Base-by-base conservation (phyloP, 2,113 vertebrate species). In the Eurypyga helias region DNA sequence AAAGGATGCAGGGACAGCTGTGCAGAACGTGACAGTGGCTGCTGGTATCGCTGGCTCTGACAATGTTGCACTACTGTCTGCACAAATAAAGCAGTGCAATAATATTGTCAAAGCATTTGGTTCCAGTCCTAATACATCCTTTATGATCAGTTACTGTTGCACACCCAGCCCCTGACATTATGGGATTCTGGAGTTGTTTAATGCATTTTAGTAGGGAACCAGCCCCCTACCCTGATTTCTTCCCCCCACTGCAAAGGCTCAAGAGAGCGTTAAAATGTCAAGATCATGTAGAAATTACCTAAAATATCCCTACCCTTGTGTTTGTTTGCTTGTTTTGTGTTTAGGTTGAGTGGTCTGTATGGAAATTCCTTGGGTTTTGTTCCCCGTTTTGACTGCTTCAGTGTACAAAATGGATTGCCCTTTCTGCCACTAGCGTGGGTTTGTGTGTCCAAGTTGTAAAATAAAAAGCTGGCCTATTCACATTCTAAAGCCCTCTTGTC, bases 51-150 rank as follows among this genome's bases (percentile, higher is more conserved):
- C 97, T 96, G 98, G 99, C 99, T 99, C 98, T 99, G 99, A 99
- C 99, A 98, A 98, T 99, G 98, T 99, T 99, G 99, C 99, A 99
- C 99, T 99, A 99, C 99, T 99, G 99, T 99, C 98, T 98, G 98
- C 98, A 98, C 98, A 98, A 97, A 98, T 98, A 97, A 99, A 99
- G 99, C 99, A 99, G 99, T 99, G 99, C 99, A 99, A 99, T 99
- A 99, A 99, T 99, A 99, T 99, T 99, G 99, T 99, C 99, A 99
- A 99, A 99, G 99, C 99, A 99, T 99, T 98, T 97, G 99, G 98
- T 99, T 97, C 98, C 98, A 98, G 97, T 96, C 95, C 91, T 97
- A 61, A 95, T 96, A 96, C 98, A 85, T 96, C 96, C 94, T 96
- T 95, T 95, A 92, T 84, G 82, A 94, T 58, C 93, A 90, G 94